A percentile compares a stretch with the other conserved stretches of the same genome.
These are phyloP conservation scores for Columba guinea DNA, from an alignment of 2,797 vertebrate species.

Conservation along the genomic window DNA sequence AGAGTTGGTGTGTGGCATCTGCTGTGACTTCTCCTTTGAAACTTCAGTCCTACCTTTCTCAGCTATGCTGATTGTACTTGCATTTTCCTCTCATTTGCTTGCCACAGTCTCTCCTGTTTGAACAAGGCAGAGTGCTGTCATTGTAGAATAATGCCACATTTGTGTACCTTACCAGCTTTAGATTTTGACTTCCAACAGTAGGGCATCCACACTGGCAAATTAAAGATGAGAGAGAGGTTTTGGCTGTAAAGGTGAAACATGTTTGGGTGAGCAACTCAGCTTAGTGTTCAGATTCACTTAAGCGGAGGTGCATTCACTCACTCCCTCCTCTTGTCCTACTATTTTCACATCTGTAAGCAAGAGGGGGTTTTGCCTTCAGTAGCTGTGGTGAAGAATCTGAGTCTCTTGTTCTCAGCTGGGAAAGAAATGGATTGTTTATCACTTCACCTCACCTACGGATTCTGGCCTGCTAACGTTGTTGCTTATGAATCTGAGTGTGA, in stretches of 20 bases:
- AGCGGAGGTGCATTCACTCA: background rate
- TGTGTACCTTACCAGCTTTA: background rate
- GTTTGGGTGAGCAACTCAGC: background rate
- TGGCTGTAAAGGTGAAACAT: background rate
- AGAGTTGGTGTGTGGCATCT: background rate
- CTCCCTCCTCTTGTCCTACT: background rate
- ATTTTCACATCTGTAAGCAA: background rate
- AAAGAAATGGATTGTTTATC: constrained; percentile 17
- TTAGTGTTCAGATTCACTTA: background rate
- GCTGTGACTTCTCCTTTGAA: background rate
- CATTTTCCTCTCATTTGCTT: background rate
- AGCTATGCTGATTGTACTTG: background rate
- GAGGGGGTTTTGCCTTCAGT: background rate
- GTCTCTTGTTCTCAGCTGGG: background rate
- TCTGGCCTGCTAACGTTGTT: background rate
- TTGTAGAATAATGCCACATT: background rate
- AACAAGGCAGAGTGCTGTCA: background rate
- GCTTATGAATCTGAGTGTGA: constrained; percentile 36
- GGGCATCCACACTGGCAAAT: background rate
- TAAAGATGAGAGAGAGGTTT: background rate
- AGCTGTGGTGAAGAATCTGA: background rate
- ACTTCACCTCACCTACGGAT: constrained; percentile 13
- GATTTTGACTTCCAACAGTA: background rate
- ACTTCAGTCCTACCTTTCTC: background rate
- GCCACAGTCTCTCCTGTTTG: background rate